A percentile compares a stretch with the other conserved stretches of the same genome.
Evolutionary conservation across 2,888 invertebrate genomes (phyloP).

Genomic region (Scaptomyza flava): DNA sequence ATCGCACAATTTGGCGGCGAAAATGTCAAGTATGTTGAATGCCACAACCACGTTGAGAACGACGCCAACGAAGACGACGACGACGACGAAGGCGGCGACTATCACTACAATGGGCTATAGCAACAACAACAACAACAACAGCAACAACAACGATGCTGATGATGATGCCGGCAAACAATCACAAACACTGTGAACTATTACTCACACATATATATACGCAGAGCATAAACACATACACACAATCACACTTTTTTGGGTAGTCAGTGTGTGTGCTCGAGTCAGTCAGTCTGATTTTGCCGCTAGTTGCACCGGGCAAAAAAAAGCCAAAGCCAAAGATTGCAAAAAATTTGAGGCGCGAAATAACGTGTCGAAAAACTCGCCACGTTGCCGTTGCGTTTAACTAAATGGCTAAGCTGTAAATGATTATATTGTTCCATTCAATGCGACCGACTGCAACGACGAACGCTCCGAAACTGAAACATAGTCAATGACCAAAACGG

Average conservation of each 20-base stretch:
- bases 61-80: constrained; percentile 7
- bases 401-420: constrained; percentile 1
- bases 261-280: constrained; percentile 19
- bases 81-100: constrained; percentile 32
- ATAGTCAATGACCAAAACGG: constrained; percentile 38
- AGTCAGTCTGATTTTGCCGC: constrained; percentile 28
- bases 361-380: constrained; percentile 36
- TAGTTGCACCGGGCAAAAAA: constrained; percentile 40
- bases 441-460: constrained; percentile 70
- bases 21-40: constrained; percentile 75
- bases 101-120: constrained; percentile 53
- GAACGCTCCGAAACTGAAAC: constrained; percentile 73
- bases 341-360: constrained; percentile 50
- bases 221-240: constrained; percentile 1
- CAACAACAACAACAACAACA: constrained; percentile 36
- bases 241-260: neutral
- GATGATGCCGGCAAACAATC: constrained; percentile 54
- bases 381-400: constrained; percentile 32
- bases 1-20: constrained; percentile 80
- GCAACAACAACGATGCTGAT: constrained; percentile 37
- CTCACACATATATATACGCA: constrained; percentile 23
- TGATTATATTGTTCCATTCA: constrained; percentile 1
- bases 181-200: constrained; percentile 16
- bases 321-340: constrained; percentile 23
- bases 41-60: constrained; percentile 40